Percentiles rank a stretch among this genome's conserved stretches.
Conservation (phyloP, 2,888 invertebrate species). For the Pollenia amentaria region DNA sequence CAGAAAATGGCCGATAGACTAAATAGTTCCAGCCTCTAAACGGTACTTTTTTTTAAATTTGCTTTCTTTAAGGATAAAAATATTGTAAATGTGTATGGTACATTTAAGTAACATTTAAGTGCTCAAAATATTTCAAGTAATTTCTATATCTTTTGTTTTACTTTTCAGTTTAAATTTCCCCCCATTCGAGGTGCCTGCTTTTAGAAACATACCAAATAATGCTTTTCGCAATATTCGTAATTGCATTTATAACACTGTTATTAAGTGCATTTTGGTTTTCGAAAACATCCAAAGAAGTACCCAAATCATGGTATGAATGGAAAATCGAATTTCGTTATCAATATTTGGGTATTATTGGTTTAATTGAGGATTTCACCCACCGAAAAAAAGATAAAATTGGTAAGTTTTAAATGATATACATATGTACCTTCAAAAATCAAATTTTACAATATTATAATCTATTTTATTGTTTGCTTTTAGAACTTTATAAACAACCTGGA, state of each 20-base stretch:
- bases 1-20: too few relatives aligned
- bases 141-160: not conserved
- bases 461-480: slow-evolving; percentile 83
- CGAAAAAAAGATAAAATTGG: slow-evolving; percentile 82
- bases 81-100: too few relatives aligned
- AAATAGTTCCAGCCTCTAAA: too few relatives aligned
- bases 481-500: slow-evolving; percentile 87
- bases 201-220: slow-evolving; percentile 57
- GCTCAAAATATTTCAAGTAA: not conserved
- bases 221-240: slow-evolving; percentile 74
- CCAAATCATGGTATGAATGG: slow-evolving; percentile 84
- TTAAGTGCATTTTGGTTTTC: slow-evolving; percentile 81
- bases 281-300: slow-evolving; percentile 83
- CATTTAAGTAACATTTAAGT: too few relatives aligned
- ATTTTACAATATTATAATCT: slow-evolving; percentile 32
- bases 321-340: slow-evolving; percentile 83
- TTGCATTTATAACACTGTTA: slow-evolving; percentile 76
- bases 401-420: slow-evolving; percentile 75
- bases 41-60: too few relatives aligned
- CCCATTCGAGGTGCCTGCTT: not conserved
- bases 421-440: slow-evolving; percentile 13
- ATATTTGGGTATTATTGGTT: slow-evolving; percentile 80
- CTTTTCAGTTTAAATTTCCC: not conserved
- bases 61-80: too few relatives aligned
- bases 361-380: slow-evolving; percentile 81